Evolutionary conservation across 2,797 vertebrate genomes (phyloP).

Genomic region (Chloroceryle amazona): DNA sequence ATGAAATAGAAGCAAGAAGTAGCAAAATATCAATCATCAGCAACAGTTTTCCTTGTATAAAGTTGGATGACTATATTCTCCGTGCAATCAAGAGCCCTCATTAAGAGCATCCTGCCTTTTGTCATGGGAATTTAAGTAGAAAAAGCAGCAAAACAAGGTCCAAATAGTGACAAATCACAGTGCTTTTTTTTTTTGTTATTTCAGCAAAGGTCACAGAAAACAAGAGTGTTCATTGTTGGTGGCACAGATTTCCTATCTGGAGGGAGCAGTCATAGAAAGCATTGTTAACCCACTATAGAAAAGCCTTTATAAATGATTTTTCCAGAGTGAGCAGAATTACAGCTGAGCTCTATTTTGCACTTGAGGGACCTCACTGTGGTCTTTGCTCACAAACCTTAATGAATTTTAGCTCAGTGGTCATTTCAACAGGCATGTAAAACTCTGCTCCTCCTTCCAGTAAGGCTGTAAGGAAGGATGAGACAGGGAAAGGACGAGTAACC

Average conservation of each 20-base stretch:
- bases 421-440: background rate
- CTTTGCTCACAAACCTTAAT: background rate
- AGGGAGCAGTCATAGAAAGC: background rate
- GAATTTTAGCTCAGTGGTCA: background rate
- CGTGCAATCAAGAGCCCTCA: background rate
- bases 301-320: background rate
- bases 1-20: background rate
- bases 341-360: background rate
- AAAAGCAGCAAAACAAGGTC: background rate
- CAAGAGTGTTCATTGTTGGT: slow-evolving; percentile 36
- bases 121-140: background rate
- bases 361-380: background rate
- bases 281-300: background rate
- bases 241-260: background rate
- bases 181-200: background rate
- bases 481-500: background rate
- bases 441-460: background rate
- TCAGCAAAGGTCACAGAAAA: background rate
- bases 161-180: background rate
- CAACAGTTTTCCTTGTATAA: background rate
- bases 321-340: background rate
- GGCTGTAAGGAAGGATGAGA: background rate
- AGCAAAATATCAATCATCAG: background rate
- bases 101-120: background rate
- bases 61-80: background rate